Evolutionary conservation across 2,888 invertebrate genomes (phyloP).

Genomic region (Mythimna albipuncta): DNA sequence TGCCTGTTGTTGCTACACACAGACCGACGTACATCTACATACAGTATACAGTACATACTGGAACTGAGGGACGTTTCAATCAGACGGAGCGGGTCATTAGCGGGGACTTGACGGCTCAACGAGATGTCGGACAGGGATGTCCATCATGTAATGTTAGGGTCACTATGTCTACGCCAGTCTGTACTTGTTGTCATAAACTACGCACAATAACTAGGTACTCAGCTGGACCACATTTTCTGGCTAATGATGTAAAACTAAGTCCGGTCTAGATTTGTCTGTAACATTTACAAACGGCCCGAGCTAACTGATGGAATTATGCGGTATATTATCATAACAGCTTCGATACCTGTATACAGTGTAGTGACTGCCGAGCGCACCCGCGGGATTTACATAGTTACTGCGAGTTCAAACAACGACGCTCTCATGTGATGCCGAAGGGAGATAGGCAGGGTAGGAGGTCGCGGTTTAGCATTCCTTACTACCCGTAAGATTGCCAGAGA

Average conservation of each 20-base stretch:
- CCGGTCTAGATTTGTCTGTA: not conserved
- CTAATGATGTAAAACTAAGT: conserved; percentile 16
- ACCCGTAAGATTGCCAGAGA: not conserved
- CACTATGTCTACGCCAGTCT: not conserved
- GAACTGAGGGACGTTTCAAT: conserved; percentile 17
- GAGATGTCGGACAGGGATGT: conserved; percentile 1
- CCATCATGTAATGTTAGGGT: not conserved
- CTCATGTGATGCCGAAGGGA: conserved; percentile 26
- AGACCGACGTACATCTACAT: not conserved
- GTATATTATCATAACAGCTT: conserved; percentile 47
- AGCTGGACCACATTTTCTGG: not conserved
- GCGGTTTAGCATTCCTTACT: not conserved
- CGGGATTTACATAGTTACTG: conserved; percentile 37
- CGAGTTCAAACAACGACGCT: conserved; percentile 6
- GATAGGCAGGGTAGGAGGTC: conserved; percentile 37
- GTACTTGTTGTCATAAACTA: not conserved
- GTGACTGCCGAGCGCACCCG: conserved; percentile 10
- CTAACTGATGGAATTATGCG: conserved; percentile 40
- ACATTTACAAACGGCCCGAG: conserved; percentile 12
- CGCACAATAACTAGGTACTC: not conserved
- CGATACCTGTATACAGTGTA: conserved; percentile 40
- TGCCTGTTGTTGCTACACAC: conserved; percentile 1
- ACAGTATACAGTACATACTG: not conserved
- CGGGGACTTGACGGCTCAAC: not conserved
- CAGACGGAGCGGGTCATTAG: conserved; percentile 26